phyloP scores from a whole-genome alignment of 2,113 vertebrate species.

The Pycnonotus jocosus region DNA sequence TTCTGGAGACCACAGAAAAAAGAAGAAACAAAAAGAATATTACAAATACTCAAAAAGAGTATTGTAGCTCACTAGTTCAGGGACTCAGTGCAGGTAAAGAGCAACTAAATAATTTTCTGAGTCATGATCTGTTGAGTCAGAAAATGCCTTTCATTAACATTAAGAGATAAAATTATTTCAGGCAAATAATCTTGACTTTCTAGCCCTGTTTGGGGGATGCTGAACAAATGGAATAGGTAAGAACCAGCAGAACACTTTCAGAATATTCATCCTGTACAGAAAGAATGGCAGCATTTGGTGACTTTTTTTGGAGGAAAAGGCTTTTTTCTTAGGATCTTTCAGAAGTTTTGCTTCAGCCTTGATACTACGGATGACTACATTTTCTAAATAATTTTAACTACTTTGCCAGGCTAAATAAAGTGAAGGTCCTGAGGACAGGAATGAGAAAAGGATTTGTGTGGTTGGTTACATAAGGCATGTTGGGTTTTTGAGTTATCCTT shows the following conservation, averaged over 20 bases:
- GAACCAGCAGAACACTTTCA: background rate
- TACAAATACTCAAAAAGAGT: too few species aligned
- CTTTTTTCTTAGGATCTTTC: background rate
- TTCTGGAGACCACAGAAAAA: background rate
- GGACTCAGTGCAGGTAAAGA: background rate
- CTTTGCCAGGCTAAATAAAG: background rate
- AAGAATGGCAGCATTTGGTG: background rate
- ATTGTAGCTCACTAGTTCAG: background rate
- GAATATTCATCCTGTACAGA: background rate
- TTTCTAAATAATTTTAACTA: background rate
- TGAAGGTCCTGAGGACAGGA: background rate
- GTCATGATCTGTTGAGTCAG: background rate
- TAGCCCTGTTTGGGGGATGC: background rate
- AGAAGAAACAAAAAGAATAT: background rate
- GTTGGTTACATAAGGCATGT: background rate
- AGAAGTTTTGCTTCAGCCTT: background rate
- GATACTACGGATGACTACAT: rapidly evolving
- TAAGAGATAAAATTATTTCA: background rate
- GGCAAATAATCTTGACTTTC: background rate
- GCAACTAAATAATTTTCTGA: background rate
- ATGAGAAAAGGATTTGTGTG: background rate
- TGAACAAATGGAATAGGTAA: background rate
- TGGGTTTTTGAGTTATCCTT: background rate
- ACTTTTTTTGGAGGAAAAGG: background rate
- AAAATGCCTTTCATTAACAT: background rate